phyloP scores from a whole-genome alignment of 2,797 vertebrate species.

The Esox lucius region DNA sequence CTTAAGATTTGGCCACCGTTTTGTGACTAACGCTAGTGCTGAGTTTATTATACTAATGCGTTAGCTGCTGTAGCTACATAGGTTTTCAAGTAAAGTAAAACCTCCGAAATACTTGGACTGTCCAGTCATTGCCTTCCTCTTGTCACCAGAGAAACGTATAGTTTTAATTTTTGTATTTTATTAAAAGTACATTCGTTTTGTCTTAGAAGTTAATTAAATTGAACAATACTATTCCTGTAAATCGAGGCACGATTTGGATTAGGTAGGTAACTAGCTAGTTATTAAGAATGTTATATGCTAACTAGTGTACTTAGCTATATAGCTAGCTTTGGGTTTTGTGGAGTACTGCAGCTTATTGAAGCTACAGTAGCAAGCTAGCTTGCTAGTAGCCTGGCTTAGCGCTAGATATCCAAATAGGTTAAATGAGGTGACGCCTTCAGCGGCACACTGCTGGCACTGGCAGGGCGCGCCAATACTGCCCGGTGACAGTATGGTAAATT shows the following conservation, averaged over 20 bases:
- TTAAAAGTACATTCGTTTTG: background rate
- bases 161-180: background rate
- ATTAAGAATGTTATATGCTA: background rate
- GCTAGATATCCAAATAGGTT: constrained; percentile 54
- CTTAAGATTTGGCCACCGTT: background rate
- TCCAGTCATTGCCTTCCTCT: background rate
- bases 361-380: background rate
- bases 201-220: background rate
- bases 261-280: background rate
- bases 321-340: background rate
- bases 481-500: constrained; percentile 41
- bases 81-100: background rate
- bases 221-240: background rate
- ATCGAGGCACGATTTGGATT: background rate
- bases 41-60: background rate
- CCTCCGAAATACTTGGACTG: background rate
- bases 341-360: background rate
- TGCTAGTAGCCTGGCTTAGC: constrained; percentile 23
- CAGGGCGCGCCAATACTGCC: constrained; percentile 39
- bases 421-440: constrained; percentile 66
- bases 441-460: constrained; percentile 44
- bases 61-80: background rate
- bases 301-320: background rate
- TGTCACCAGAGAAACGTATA: background rate
- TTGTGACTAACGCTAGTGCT: background rate